Percentiles rank a stretch among this genome's conserved stretches.
Conservation (phyloP, 1,140 invertebrate species). For the Orchestia grillus region DNA sequence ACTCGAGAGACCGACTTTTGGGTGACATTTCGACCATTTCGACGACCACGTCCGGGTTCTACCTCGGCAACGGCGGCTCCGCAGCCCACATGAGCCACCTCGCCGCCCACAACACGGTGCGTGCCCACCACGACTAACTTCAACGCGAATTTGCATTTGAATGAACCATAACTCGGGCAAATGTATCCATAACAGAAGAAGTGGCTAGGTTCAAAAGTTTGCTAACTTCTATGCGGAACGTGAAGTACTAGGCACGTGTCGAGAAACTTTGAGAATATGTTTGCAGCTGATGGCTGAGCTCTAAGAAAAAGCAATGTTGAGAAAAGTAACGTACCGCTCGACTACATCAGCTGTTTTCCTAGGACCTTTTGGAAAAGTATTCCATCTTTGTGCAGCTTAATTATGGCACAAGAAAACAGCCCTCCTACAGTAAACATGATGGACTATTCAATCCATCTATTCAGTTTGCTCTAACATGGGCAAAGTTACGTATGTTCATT, state of each 20-base stretch:
- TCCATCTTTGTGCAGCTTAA: background rate
- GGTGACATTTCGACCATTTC: slow-evolving; percentile 44
- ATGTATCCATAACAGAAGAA: background rate
- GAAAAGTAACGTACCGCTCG: background rate
- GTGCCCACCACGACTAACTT: background rate
- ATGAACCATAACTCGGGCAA: background rate
- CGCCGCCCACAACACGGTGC: background rate
- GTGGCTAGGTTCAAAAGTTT: background rate
- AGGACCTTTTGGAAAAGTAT: background rate
- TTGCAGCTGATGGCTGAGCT: background rate
- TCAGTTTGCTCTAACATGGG: background rate
- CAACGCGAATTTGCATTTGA: background rate
- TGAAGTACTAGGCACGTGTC: background rate
- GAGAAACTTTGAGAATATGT: background rate
- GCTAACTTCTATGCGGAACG: background rate
- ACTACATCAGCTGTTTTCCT: background rate
- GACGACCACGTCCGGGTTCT: slow-evolving; percentile 32
- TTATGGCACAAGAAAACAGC: background rate
- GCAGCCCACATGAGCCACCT: slow-evolving; percentile 11
- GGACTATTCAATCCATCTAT: background rate
- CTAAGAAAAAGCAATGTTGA: background rate
- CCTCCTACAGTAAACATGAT: background rate
- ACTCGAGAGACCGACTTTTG: slow-evolving; percentile 11
- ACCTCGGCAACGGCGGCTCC: slow-evolving; percentile 35
- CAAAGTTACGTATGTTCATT: background rate